Percentiles rank a stretch among this genome's conserved stretches.
These are phyloP conservation scores for Leucoma salicis DNA, from an alignment of 2,888 invertebrate genomes.

Conservation along the genomic window DNA sequence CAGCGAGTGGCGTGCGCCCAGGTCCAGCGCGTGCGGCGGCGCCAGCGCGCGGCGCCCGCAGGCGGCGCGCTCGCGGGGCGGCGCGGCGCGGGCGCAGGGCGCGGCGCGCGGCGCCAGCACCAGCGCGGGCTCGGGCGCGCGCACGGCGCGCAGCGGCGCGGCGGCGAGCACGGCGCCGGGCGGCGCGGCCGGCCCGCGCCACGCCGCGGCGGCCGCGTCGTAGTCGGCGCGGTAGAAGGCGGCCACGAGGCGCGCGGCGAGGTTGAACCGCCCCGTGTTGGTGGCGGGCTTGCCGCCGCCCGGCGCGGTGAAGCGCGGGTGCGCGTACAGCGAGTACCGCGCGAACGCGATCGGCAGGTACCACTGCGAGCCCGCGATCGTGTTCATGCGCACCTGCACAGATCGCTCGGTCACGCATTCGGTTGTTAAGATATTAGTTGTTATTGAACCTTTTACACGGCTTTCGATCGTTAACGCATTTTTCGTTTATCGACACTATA, in stretches of 20 bases:
- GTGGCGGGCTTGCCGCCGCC: conserved; percentile 80
- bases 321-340: conserved; percentile 90
- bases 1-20: conserved; percentile 49
- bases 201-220: conserved; percentile 52
- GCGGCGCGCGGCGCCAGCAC: conserved; percentile 38
- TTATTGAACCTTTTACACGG: no score
- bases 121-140: conserved; percentile 91
- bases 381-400: conserved; percentile 96
- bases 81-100: conserved; percentile 35
- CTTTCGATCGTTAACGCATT: no score
- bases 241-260: conserved; percentile 84
- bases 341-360: conserved; percentile 96
- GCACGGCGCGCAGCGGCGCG: conserved; percentile 86
- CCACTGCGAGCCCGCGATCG: conserved; percentile 93
- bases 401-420: no score
- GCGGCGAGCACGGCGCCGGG: conserved; percentile 55
- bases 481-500: no score
- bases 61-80: not conserved
- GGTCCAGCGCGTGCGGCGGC: conserved; percentile 30
- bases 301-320: conserved; percentile 86
- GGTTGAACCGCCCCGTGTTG: conserved; percentile 73
- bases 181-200: conserved; percentile 76
- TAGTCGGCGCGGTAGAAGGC: conserved; percentile 94
- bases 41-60: conserved; percentile 4
- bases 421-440: no score